Evolutionary conservation across 2,797 vertebrate genomes (phyloP), one percentile per base, ranked within the genome.

Genomic region (Mormyrops attenuatus): DNA sequence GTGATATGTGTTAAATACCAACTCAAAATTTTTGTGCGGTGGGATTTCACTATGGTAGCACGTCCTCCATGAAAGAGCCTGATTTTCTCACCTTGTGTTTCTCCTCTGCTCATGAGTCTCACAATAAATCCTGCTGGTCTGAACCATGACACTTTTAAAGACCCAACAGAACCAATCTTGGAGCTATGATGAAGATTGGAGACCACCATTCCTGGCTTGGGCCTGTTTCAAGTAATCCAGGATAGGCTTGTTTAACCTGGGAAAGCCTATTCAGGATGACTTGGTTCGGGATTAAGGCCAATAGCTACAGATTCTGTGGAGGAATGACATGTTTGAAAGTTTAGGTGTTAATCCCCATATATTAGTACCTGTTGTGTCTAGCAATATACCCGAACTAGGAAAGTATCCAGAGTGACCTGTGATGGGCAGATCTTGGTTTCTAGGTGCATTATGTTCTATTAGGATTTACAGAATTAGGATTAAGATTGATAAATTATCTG

Each of bases 141-240:
- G 90, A 89, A 73, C 88, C 91, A 90, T 80, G 90, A 85, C 89
- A 91, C 90, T 90, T 93, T 91, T 93, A 92, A 92, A 93, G 89
- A 92, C 92, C 90, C 91, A 90, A 90, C 88, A 44, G 90, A 9
- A 90, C 90, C 3, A 82, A 47, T 20, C 6, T 91, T 84, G 89
- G 92, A 91, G 89, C 90, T 88, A 91, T 66, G 90, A 52, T 87
- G 49, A 88, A 73, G 92, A 92, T 90, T 92, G 91, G 89, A 84
- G 85, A 92, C 20, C 38, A 92, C 89, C 85, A 85, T 90, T 87
- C 88, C 50, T 92, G 95, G 96, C 95, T 91, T 95, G 95, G 90
- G 96, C 98, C 96, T 92, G 97, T 93, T 99, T 99, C 98, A 99
- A 99, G 97, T 99, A 99, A 98, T 99, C 98, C 98, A 99, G 98